Evolutionary conservation across 2,888 invertebrate genomes (phyloP).

Genomic region (Synanthedon andrenaeformis): DNA sequence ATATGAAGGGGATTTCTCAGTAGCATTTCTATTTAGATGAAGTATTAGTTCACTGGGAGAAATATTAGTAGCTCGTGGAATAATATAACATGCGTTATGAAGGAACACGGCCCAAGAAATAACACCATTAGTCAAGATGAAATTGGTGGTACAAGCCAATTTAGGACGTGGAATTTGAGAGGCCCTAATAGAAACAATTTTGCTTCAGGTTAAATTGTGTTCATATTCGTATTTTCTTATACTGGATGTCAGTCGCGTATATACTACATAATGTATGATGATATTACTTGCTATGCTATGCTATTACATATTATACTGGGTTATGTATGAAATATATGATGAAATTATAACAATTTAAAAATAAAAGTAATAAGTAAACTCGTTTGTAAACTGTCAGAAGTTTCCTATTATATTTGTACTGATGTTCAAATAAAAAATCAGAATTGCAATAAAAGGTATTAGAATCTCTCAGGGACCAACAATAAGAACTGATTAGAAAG

Average conservation of each 20-base stretch:
- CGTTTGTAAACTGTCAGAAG: too few species aligned
- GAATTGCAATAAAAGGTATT: too few species aligned
- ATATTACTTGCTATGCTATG: too few species aligned
- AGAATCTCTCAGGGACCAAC: too few species aligned
- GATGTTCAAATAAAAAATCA: too few species aligned
- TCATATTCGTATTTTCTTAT: background rate
- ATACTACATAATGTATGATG: too few species aligned
- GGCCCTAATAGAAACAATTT: background rate
- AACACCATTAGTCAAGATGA: slow-evolving; percentile 31
- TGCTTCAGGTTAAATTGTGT: background rate
- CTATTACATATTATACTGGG: too few species aligned
- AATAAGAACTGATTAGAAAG: too few species aligned
- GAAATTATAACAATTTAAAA: too few species aligned
- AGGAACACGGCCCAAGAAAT: slow-evolving; percentile 16
- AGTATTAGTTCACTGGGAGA: slow-evolving; percentile 11
- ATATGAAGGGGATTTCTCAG: background rate
- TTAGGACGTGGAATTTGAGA: background rate
- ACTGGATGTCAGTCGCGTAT: background rate
- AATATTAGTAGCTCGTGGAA: slow-evolving; percentile 22
- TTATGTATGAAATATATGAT: too few species aligned
- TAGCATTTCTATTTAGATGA: background rate
- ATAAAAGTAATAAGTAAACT: too few species aligned
- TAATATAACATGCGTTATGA: slow-evolving; percentile 15
- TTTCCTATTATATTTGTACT: too few species aligned
- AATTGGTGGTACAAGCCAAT: slow-evolving; percentile 14